Conservation (phyloP, 2,113 vertebrate genomes). For the Limnothrissa miodon region DNA sequence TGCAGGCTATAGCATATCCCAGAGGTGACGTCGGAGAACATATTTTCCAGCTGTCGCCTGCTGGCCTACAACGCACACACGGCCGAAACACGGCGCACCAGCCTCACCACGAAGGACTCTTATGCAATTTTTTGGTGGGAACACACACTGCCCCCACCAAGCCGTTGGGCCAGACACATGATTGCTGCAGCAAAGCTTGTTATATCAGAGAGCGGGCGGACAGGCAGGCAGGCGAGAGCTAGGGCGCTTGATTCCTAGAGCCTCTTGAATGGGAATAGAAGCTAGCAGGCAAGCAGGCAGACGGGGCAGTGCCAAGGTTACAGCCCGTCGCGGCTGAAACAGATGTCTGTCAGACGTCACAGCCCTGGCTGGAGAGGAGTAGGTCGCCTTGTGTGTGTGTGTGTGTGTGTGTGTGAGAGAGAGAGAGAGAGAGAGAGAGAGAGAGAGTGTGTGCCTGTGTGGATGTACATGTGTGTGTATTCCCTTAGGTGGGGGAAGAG, state of each 20-base stretch:
- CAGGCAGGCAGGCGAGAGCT: too few relatives aligned
- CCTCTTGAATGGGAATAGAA: not conserved
- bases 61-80: not conserved
- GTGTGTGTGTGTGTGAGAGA: too few relatives aligned
- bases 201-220: not conserved
- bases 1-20: too few relatives aligned
- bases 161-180: not conserved
- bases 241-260: not conserved
- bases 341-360: not conserved
- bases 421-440: too few relatives aligned
- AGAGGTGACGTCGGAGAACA: too few relatives aligned
- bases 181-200: not conserved
- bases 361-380: not conserved
- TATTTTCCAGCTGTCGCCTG: too few relatives aligned
- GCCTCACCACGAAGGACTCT: not conserved
- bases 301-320: not conserved
- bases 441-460: too few relatives aligned
- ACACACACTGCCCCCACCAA: too few relatives aligned
- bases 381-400: not conserved
- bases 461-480: not conserved
- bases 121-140: not conserved
- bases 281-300: too few relatives aligned
- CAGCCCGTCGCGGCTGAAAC: not conserved
- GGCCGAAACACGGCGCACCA: too few relatives aligned
- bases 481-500: not conserved